Conservation (phyloP, 2,797 vertebrate species). For the Hephaestus fuliginosus region DNA sequence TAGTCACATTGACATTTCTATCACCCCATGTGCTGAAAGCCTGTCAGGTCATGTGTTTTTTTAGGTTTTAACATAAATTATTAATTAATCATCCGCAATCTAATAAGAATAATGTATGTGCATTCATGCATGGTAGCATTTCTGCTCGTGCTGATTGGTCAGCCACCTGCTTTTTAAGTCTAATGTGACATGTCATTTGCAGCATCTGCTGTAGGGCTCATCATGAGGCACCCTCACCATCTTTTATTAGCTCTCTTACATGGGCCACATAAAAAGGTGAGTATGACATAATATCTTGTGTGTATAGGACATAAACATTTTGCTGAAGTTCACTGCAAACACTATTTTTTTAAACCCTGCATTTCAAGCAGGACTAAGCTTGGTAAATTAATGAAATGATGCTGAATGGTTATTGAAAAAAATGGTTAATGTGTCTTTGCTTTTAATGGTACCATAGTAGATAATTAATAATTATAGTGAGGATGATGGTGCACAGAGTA, state of each 20-base stretch:
- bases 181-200: conserved; percentile 44
- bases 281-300: not conserved
- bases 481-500: not conserved
- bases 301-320: not conserved
- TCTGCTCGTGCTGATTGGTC: conserved; percentile 38
- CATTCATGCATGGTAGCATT: conserved; percentile 32
- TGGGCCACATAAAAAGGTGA: not conserved
- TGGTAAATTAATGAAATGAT: not conserved
- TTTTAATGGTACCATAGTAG: conserved; percentile 14
- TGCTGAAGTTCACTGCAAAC: not conserved
- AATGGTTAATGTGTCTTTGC: not conserved
- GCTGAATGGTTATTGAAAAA: not conserved
- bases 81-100: conserved; percentile 2
- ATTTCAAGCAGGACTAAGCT: conserved; percentile 3
- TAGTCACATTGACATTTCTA: conserved; percentile 13
- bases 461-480: not conserved
- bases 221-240: conserved; percentile 22
- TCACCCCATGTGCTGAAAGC: conserved; percentile 9
- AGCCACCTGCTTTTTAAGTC: conserved; percentile 32
- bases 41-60: conserved; percentile 19
- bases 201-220: conserved; percentile 42
- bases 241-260: conserved; percentile 45
- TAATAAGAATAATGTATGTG: conserved; percentile 27
- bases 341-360: not conserved
- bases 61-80: conserved; percentile 15